Conservation (phyloP, 2,797 vertebrate genomes). For the Cuniculus paca region DNA sequence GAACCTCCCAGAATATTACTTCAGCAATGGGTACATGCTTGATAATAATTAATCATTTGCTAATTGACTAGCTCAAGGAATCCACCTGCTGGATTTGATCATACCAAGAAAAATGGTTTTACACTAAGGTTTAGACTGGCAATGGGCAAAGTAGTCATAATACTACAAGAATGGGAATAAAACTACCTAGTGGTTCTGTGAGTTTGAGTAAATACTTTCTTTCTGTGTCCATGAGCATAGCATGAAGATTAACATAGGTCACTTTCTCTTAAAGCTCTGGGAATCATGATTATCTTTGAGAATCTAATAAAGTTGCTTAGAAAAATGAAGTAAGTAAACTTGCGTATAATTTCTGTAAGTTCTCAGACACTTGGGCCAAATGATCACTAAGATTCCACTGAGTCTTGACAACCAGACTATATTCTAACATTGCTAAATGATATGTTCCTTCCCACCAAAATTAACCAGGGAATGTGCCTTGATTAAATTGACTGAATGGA, state of each 20-base stretch:
- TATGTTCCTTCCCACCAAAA: not conserved
- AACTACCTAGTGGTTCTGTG: not conserved
- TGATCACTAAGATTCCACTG: not conserved
- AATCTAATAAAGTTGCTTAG: slow-evolving; percentile 16
- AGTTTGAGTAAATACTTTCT: slow-evolving; percentile 28
- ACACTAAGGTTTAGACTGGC: not conserved
- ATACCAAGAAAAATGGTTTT: slow-evolving; percentile 28
- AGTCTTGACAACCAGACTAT: not conserved
- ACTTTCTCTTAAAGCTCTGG: slow-evolving; percentile 1
- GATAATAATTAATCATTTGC: slow-evolving; percentile 1
- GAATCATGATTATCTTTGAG: slow-evolving; percentile 7
- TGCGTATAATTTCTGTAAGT: not conserved
- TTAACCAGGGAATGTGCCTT: not conserved
- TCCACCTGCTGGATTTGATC: not conserved
- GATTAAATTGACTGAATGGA: not conserved
- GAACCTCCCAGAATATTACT: not conserved
- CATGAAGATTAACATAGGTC: not conserved
- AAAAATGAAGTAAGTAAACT: slow-evolving; percentile 33
- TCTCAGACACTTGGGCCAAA: not conserved
- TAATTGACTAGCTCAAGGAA: not conserved
- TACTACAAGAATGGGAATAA: not conserved
- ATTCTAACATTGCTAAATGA: not conserved
- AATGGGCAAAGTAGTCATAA: not conserved
- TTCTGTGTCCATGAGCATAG: not conserved
- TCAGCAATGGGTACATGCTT: not conserved